These are phyloP conservation scores for Drosophila bipectinata DNA, from an alignment of 1,140 invertebrate genomes.

Conservation along the genomic window DNA sequence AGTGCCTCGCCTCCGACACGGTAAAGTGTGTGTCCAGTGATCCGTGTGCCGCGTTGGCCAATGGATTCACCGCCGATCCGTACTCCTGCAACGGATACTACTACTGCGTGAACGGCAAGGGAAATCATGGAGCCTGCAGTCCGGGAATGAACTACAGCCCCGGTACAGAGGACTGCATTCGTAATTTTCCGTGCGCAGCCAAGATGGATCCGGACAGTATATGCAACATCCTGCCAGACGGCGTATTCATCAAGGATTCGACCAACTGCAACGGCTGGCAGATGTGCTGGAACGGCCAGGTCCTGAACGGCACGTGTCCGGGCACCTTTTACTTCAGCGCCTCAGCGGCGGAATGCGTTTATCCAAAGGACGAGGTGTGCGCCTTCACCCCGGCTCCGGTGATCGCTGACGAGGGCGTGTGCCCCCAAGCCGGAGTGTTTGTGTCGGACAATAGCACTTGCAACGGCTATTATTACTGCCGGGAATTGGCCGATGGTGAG, in stretches of 20 bases:
- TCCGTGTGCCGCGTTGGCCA: slow-evolving; percentile 54
- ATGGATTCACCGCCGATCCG: slow-evolving; percentile 69
- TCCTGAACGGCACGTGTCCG: slow-evolving; percentile 63
- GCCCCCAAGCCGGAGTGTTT: slow-evolving; percentile 50
- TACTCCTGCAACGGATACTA: slow-evolving; percentile 76
- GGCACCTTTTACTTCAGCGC: slow-evolving; percentile 64
- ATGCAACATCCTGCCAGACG: slow-evolving; percentile 77
- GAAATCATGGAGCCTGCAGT: slow-evolving; percentile 50
- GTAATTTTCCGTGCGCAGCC: slow-evolving; percentile 47
- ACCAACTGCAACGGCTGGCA: slow-evolving; percentile 61
- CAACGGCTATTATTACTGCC: slow-evolving; percentile 74
- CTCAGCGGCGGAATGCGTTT: slow-evolving; percentile 53
- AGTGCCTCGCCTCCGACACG: slow-evolving; percentile 45
- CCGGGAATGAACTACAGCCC: slow-evolving; percentile 69
- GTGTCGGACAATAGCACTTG: slow-evolving; percentile 62
- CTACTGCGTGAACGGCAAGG: slow-evolving; percentile 63
- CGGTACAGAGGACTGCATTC: slow-evolving; percentile 58
- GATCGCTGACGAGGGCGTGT: slow-evolving; percentile 36
- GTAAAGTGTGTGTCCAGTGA: slow-evolving; percentile 69
- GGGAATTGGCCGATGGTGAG: slow-evolving; percentile 15
- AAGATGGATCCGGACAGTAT: slow-evolving; percentile 63
- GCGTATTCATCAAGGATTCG: slow-evolving; percentile 64
- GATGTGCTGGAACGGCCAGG: slow-evolving; percentile 61
- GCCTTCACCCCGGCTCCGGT: slow-evolving; percentile 6
- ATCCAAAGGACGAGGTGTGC: slow-evolving; percentile 64